Conservation (phyloP, 2,797 vertebrate genomes). For the Acanthornis magna region DNA sequence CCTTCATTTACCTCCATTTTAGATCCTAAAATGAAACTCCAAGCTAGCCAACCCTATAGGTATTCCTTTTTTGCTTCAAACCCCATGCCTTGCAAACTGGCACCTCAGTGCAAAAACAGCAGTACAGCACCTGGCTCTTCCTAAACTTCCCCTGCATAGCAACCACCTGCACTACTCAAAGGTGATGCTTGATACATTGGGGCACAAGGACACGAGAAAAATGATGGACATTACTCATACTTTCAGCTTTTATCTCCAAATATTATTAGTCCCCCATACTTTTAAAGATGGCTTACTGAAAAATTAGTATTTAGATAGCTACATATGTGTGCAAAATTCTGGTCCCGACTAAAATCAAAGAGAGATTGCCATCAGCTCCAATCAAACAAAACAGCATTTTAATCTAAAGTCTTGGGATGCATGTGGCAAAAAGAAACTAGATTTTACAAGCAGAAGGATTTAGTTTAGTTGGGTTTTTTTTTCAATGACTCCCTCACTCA, state of each 20-base stretch:
- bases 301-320: not conserved
- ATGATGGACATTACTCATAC: not conserved
- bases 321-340: rapidly evolving
- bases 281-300: not conserved
- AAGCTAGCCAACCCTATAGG: not conserved
- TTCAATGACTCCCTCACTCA: not conserved
- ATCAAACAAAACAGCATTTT: not conserved
- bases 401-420: not conserved
- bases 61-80: not conserved
- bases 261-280: not conserved
- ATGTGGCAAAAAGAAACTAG: not conserved
- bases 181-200: rapidly evolving
- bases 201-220: not conserved
- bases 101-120: not conserved
- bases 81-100: not conserved
- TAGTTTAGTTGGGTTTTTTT: not conserved
- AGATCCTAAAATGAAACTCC: not conserved
- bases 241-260: not conserved
- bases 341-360: not conserved
- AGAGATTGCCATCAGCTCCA: not conserved
- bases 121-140: not conserved
- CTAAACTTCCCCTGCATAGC: not conserved
- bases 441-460: not conserved
- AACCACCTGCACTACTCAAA: not conserved
- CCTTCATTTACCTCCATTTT: constrained; percentile 10